Evolutionary conservation across 2,888 invertebrate species (phyloP).

Genomic region (Morpho achilles): DNA sequence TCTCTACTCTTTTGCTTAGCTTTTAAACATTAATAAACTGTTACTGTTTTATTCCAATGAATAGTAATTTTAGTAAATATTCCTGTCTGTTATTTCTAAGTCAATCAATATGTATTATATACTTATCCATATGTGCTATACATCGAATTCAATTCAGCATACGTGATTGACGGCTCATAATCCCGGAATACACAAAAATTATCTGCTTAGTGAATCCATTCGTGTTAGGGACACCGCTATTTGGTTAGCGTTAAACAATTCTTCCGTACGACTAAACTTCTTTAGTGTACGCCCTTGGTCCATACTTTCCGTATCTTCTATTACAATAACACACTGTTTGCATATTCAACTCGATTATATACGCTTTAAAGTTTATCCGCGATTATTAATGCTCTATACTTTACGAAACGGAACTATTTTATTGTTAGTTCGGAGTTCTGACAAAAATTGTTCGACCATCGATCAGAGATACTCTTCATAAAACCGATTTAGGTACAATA

Average conservation of each 20-base stretch:
- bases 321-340: conserved; percentile 56
- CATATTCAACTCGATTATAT: conserved; percentile 66
- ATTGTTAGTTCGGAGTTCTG: too few species aligned
- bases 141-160: neutral
- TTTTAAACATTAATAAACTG: too few species aligned
- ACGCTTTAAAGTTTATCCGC: conserved; percentile 52
- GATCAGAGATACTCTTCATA: too few species aligned
- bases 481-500: too few species aligned
- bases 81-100: too few species aligned
- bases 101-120: too few species aligned
- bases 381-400: conserved; percentile 6
- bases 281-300: conserved; percentile 60
- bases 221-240: conserved; percentile 61
- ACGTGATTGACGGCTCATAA: conserved; percentile 66
- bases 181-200: conserved; percentile 59
- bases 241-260: conserved; percentile 77
- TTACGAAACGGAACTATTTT: conserved; percentile 1
- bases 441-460: too few species aligned
- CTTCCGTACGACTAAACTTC: conserved; percentile 67
- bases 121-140: too few species aligned
- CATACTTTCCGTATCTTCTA: conserved; percentile 49
- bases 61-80: too few species aligned
- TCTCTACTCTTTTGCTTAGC: too few species aligned
- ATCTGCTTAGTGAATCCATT: conserved; percentile 74
- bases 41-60: too few species aligned